These are phyloP conservation scores for Heterodera schachtii DNA, from an alignment of 1,140 invertebrate genomes.

Conservation along the genomic window DNA sequence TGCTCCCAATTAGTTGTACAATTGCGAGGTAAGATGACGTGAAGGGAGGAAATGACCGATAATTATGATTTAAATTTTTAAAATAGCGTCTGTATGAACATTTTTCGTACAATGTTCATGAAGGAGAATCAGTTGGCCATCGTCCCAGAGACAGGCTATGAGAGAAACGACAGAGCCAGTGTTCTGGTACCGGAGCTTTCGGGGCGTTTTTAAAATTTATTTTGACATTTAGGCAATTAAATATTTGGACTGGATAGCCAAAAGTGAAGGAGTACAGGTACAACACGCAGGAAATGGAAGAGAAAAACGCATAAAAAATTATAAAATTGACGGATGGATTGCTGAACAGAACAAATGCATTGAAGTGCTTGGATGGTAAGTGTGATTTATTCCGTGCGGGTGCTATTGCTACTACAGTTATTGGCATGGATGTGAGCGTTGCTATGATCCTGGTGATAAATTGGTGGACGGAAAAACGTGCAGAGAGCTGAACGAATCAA, in stretches of 20 bases:
- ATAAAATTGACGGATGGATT: conserved; percentile 8
- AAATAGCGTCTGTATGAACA: conserved; percentile 2
- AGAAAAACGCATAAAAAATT: background rate
- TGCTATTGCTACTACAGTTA: too few species aligned
- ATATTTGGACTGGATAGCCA: conserved; percentile 10
- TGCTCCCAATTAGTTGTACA: background rate
- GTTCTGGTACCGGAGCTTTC: background rate
- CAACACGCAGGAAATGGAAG: background rate
- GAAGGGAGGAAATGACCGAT: too few species aligned
- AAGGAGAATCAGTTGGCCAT: conserved; percentile 4
- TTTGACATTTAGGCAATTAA: background rate
- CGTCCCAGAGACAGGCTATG: conserved; percentile 19
- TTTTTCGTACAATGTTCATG: conserved; percentile 6
- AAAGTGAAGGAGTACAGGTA: background rate
- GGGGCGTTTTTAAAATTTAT: background rate
- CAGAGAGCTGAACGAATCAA: background rate
- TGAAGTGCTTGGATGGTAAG: background rate
- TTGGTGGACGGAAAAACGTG: conserved; percentile 2
- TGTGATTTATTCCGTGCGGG: too few species aligned
- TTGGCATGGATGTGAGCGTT: background rate
- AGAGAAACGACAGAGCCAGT: conserved; percentile 1
- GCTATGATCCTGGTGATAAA: background rate
- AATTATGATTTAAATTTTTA: too few species aligned
- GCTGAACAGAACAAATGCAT: conserved; percentile 1
- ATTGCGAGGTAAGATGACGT: conserved; percentile 9